These are phyloP conservation scores for Tigriopus japonicus DNA, from an alignment of 1,140 invertebrate genomes.

Conservation along the genomic window DNA sequence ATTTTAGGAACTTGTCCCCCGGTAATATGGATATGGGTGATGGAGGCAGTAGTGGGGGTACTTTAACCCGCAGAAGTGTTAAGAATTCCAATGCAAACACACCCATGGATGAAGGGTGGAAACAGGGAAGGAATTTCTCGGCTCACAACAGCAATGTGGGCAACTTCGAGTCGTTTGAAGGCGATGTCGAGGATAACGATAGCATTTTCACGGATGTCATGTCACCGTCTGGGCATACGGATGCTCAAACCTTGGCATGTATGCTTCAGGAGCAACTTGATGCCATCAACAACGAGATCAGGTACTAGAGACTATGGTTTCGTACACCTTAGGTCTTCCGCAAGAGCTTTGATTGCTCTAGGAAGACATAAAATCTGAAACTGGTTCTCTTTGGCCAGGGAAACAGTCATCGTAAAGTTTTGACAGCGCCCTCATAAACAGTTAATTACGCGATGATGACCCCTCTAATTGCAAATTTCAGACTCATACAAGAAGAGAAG, in stretches of 20 bases:
- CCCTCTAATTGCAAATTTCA: slow-evolving; percentile 16
- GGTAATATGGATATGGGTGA: neutral
- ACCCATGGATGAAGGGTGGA: neutral
- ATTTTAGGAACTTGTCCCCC: slow-evolving; percentile 51
- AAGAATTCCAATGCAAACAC: neutral
- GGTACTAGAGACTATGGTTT: slow-evolving; percentile 23
- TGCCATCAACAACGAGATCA: slow-evolving; percentile 98
- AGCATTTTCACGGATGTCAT: slow-evolving; percentile 19
- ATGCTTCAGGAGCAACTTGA: slow-evolving; percentile 98
- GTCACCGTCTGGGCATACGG: slow-evolving; percentile 42
- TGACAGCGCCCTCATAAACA: no score
- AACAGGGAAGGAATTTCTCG: no score
- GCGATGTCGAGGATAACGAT: slow-evolving; percentile 20
- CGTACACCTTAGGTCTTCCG: no score
- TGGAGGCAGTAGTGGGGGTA: neutral
- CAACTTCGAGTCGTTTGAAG: neutral
- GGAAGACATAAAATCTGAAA: neutral
- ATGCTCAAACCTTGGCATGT: slow-evolving; percentile 88
- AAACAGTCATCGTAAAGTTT: no score
- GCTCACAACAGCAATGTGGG: neutral
- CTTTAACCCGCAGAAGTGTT: neutral
- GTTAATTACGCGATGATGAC: no score
- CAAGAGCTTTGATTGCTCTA: slow-evolving; percentile 1
- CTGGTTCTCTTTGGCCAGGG: no score
- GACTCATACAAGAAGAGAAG: slow-evolving; percentile 94